These are phyloP conservation scores for Hybos culiciformis DNA, from an alignment of 2,888 invertebrate genomes.

Conservation along the genomic window DNA sequence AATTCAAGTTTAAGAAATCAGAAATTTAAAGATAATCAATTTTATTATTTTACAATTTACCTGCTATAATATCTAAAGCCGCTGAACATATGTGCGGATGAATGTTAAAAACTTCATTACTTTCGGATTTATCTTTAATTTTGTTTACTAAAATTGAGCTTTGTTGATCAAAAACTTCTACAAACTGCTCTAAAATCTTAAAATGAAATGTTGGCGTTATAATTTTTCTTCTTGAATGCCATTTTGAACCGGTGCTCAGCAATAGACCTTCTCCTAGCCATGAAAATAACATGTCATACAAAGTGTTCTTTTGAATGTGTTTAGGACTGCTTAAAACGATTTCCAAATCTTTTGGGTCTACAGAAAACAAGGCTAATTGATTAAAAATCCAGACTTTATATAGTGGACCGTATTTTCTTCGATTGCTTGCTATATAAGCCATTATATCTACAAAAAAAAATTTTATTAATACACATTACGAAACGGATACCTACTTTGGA, in stretches of 20 bases:
- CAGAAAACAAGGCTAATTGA: constrained; percentile 32
- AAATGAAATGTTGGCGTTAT: constrained; percentile 70
- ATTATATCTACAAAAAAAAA: constrained; percentile 22
- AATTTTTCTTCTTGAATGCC: constrained; percentile 54
- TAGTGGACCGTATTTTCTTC: constrained; percentile 32
- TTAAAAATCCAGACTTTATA: constrained; percentile 37
- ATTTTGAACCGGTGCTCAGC: constrained; percentile 38
- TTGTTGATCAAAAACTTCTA: constrained; percentile 55
- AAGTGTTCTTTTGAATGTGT: constrained; percentile 24
- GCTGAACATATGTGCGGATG: constrained; percentile 45
- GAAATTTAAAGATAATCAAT: neutral
- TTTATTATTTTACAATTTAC: constrained; percentile 10
- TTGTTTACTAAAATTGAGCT: constrained; percentile 42
- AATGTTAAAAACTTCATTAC: constrained; percentile 37
- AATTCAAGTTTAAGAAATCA: constrained; percentile 19
- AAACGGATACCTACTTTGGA: too few relatives aligned
- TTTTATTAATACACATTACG: too few relatives aligned
- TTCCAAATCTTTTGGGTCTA: constrained; percentile 37
- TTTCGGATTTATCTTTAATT: constrained; percentile 36
- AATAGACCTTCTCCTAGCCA: constrained; percentile 39
- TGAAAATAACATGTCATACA: constrained; percentile 32
- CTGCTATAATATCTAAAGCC: constrained; percentile 43
- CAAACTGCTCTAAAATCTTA: constrained; percentile 57
- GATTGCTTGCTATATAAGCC: constrained; percentile 18
- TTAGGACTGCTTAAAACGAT: constrained; percentile 27